These are phyloP conservation scores for Pinna nobilis DNA, from an alignment of 1,140 invertebrate genomes.

Conservation along the genomic window DNA sequence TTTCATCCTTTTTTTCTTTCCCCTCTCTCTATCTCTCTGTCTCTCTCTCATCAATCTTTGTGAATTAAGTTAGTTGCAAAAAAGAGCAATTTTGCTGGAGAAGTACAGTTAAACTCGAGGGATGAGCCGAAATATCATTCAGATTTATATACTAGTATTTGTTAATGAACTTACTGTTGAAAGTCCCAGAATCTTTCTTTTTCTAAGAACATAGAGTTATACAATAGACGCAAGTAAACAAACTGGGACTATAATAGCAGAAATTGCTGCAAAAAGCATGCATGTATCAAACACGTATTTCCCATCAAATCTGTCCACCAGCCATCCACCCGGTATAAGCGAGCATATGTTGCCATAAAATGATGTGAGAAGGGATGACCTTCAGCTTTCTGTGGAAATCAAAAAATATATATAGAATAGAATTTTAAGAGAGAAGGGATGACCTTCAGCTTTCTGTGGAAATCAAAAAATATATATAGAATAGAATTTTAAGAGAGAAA, in stretches of 20 bases:
- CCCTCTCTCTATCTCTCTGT: too few relatives aligned
- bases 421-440: constrained; percentile 86
- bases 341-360: constrained; percentile 85
- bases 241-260: constrained; percentile 54
- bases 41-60: too few relatives aligned
- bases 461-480: too few relatives aligned
- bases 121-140: too few relatives aligned
- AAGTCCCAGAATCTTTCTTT: constrained; percentile 55
- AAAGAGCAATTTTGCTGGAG: too few relatives aligned
- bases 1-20: too few relatives aligned
- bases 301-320: constrained; percentile 77
- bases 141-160: too few relatives aligned
- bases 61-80: too few relatives aligned
- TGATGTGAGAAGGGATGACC: constrained; percentile 87
- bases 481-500: too few relatives aligned
- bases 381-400: constrained; percentile 78
- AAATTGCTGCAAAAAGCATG: constrained; percentile 48
- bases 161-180: constrained; percentile 59
- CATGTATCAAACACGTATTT: constrained; percentile 62
- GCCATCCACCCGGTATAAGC: constrained; percentile 85
- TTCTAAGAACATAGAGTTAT: constrained; percentile 46
- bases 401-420: too few relatives aligned
- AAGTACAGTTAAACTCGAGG: too few relatives aligned
- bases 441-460: constrained; percentile 81
- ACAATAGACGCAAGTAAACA: constrained; percentile 47